These are phyloP conservation scores for Dolichoris vasculosae DNA, from an alignment of 1,140 invertebrate genomes.

Conservation along the genomic window DNA sequence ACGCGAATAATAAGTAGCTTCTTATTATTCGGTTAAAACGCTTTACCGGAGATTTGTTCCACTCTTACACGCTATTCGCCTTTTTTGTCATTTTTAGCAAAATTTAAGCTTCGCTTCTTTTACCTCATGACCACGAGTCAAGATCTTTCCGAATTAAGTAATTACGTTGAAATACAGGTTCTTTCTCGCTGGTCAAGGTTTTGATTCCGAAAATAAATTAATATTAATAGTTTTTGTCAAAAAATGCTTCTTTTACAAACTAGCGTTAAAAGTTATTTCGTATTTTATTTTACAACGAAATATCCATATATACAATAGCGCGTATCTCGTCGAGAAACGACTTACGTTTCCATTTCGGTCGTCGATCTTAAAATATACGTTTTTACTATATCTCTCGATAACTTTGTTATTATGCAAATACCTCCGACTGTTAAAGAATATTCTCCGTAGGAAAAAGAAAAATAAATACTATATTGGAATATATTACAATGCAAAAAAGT, in stretches of 20 bases:
- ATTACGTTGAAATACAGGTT: slow-evolving; percentile 1
- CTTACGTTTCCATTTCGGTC: not conserved
- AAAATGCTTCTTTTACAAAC: not conserved
- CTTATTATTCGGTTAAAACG: slow-evolving; percentile 23
- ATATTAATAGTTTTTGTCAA: not conserved
- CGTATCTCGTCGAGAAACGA: not conserved
- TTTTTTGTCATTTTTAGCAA: slow-evolving; percentile 10
- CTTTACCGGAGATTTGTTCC: slow-evolving; percentile 13
- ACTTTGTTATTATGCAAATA: not conserved
- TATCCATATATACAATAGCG: not conserved
- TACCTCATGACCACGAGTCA: not conserved
- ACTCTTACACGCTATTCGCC: not conserved
- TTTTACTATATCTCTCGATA: not conserved
- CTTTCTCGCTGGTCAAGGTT: not conserved
- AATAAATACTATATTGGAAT: not conserved
- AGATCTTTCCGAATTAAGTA: slow-evolving; percentile 10
- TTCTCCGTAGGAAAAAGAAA: not conserved
- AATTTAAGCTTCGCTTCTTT: not conserved
- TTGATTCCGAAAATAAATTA: not conserved
- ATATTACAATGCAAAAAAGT: not conserved
- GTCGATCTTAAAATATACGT: not conserved
- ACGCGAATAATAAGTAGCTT: slow-evolving; percentile 22
- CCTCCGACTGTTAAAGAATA: not conserved
- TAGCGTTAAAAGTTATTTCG: not conserved
- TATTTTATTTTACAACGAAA: not conserved